Conservation (phyloP, 1,140 invertebrate species). For the Drosophila aff. region DNA sequence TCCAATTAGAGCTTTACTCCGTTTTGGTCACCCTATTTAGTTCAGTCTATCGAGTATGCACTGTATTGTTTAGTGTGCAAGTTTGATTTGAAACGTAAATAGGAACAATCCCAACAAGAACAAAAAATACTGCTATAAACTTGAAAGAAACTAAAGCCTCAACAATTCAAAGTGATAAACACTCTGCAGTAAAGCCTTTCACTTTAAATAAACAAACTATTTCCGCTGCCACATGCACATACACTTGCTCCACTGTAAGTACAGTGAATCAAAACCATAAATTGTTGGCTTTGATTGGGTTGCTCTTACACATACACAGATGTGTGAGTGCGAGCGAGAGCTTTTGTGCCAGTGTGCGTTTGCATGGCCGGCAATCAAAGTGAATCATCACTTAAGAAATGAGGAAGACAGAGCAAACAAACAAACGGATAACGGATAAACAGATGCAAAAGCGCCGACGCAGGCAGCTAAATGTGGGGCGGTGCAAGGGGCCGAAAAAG, state of each 20-base stretch:
- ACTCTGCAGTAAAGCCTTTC: neutral
- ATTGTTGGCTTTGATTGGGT: slow-evolving; percentile 34
- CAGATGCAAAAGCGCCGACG: slow-evolving; percentile 56
- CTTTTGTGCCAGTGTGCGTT: slow-evolving; percentile 3
- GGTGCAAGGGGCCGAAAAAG: neutral
- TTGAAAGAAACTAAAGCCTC: neutral
- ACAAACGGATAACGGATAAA: slow-evolving; percentile 40
- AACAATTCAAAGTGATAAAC: slow-evolving; percentile 8
- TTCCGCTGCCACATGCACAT: neutral
- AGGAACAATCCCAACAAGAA: neutral
- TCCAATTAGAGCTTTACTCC: too few species aligned
- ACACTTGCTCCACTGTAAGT: slow-evolving; percentile 20
- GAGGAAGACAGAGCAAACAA: slow-evolving; percentile 60
- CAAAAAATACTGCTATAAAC: neutral
- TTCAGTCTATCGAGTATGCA: neutral
- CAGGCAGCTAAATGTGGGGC: slow-evolving; percentile 38
- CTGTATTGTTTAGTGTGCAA: neutral
- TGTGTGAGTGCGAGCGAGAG: slow-evolving; percentile 7
- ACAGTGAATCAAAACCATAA: slow-evolving; percentile 47
- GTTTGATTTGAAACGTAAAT: neutral
- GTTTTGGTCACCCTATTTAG: neutral
- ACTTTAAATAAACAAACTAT: slow-evolving; percentile 8
- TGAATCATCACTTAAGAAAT: slow-evolving; percentile 75
- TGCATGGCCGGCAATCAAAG: slow-evolving; percentile 59
- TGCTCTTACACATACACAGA: neutral